Base-by-base conservation (phyloP, 1,140 invertebrate species). In the Brachystomella parvula region DNA sequence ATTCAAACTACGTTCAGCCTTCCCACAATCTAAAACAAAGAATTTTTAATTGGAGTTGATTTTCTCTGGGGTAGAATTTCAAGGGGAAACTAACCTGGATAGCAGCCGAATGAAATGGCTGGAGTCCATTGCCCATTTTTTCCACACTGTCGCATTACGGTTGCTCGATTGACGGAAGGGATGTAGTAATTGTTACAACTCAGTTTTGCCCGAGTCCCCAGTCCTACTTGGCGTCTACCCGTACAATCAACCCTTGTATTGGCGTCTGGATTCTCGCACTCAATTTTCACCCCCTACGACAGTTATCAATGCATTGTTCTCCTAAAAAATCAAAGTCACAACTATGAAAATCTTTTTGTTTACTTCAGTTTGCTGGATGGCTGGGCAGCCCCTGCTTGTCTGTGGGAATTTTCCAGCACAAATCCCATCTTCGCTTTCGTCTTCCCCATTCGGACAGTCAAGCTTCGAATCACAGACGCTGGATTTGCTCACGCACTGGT, bases 41-140 rank as follows among this genome's bases (percentile, higher is more conserved):
- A 56, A 44, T 24, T 33, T 12, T 56, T 35, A 2, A 53, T 28
- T 49, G 29, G 19, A 60, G 19, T 32, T 3, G 12, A 61, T 24
- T 12, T 30, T 56, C 21, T n/a, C n/a, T n/a, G n/a, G n/a, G n/a
- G 56, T 24, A 31, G 6, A 30, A 59, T 47, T 61, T 44, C 28
- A 32, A 47, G 6, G 31, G 2, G 3, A 26, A 6, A 24, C 24
- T 44, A 62, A 67, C 65, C 58, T 6, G 65, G 60, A 53, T 63
- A 47, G 24, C 65, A 67, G 21, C 33, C 61, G 26, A 67, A 67
- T 21, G 49, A 32, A 17, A 56, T 62, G 26, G 33, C 35, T 3
- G 65, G 61, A 2, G 32, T 47, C 65, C 65, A 67, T 1, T 53
- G 26, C 26, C 65, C 65, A 44, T 63, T 49, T n/a, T 56, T 60